A percentile compares a stretch with the other conserved stretches of the same genome.
Evolutionary conservation across 2,888 invertebrate genomes (phyloP).

Genomic region (Hypsopygia costalis): DNA sequence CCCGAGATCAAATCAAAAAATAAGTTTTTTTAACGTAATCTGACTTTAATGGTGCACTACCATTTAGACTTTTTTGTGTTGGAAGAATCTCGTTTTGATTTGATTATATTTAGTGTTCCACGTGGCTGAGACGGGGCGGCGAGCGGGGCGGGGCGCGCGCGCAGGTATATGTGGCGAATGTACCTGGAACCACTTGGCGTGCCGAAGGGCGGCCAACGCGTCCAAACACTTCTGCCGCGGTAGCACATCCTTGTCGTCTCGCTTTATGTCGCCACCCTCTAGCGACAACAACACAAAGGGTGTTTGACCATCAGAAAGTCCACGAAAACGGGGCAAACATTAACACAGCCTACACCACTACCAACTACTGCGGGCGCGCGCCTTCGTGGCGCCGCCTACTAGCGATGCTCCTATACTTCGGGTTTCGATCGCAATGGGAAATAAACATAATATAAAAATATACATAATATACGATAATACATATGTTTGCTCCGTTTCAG

Average conservation of each 20-base stretch:
- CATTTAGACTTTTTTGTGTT: too few species aligned
- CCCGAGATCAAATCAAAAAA: too few species aligned
- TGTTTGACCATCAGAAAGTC: constrained; percentile 86
- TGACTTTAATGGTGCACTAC: too few species aligned
- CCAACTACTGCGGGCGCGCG: too few species aligned
- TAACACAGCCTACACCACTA: constrained; percentile 11
- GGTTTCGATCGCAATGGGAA: constrained; percentile 17
- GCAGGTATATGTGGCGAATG: constrained; percentile 70
- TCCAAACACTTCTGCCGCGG: constrained; percentile 99
- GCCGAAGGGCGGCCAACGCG: constrained; percentile 99
- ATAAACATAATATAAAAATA: constrained; percentile 34
- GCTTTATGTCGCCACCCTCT: constrained; percentile 83
- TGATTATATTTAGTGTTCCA: too few species aligned
- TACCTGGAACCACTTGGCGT: constrained; percentile 99
- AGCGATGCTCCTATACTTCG: not conserved
- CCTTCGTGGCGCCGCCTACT: too few species aligned
- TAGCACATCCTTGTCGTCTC: constrained; percentile 95
- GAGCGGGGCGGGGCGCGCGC: constrained; percentile 50
- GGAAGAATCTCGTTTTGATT: too few species aligned
- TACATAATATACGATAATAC: constrained; percentile 30
- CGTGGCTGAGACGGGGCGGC: too few species aligned
- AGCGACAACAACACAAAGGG: constrained; percentile 84
- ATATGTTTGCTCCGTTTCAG: constrained; percentile 78
- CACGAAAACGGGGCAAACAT: constrained; percentile 77
- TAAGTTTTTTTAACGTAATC: too few species aligned